Evolutionary conservation across 2,888 invertebrate species (phyloP), one percentile per base, ranked within the genome.

Genomic region (Tipula unca): DNA sequence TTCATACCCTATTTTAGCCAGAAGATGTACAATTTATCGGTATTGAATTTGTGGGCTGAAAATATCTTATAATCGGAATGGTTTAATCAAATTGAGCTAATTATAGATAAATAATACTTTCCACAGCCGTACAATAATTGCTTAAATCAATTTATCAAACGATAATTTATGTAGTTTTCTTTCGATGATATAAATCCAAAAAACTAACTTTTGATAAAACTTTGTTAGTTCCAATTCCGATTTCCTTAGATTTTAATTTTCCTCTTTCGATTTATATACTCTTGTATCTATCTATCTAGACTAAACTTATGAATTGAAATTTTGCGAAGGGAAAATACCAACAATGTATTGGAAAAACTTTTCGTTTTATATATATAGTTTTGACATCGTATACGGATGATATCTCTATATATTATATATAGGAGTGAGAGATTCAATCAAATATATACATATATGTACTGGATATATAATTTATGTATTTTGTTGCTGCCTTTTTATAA

Each of bases 141-240:
- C 25, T 69, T 69, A 69, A 69, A 69, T 69, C 69, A 25, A 69
- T 69, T 69, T 69, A 69, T 69, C 69, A 69, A 69, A 69, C 25
- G 69, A 69, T 69, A 69, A 69, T 69, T 69, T 69, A 69, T 69
- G 69, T 69, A 69, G 69, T 69, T 69, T n/a, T 69, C 69, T 6
- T 8, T 69, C 69, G 69, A 69, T 69, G 69, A 69, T 69, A 69
- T 69, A 69, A 69, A 69, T 69, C 69, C 25, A 25, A 54, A 42
- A 48, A 69, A 69, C 69, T 8, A 69, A 69, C 69, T 69, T 69
- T 69, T 25, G 69, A 69, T 69, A 69, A n/a, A 69, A 69, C 69
- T 69, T 69, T 69, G 69, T 69, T 69, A 69, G 69, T 69, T 69
- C 69, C 69, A 69, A 69, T 69, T 69, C 25, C 69, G 69, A 69